Evolutionary conservation across 2,797 vertebrate genomes (phyloP).

Genomic region (Alosa sapidissima): DNA sequence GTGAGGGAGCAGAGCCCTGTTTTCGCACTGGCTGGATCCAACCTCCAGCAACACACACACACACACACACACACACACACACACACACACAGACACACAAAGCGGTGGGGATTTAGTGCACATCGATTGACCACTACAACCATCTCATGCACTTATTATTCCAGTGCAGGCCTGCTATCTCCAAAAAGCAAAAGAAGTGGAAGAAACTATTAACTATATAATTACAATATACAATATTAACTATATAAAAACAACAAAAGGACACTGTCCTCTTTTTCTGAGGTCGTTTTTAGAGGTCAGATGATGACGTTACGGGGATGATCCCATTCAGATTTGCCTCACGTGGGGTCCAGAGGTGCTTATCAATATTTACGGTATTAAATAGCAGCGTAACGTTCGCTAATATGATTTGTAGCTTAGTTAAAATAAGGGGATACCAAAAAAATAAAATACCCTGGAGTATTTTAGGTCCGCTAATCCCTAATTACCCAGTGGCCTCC

Average conservation of each 20-base stretch:
- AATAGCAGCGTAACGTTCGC: neutral
- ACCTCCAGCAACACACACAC: neutral
- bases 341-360: neutral
- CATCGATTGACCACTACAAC: neutral
- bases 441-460: conserved; percentile 8
- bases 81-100: neutral
- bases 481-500: conserved; percentile 12
- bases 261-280: neutral
- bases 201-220: neutral
- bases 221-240: too few relatives aligned
- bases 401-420: conserved; percentile 8
- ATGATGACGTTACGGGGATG: neutral
- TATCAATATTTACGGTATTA: conserved; percentile 10
- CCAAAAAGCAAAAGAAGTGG: neutral
- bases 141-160: neutral
- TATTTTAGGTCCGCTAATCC: conserved; percentile 8
- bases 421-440: neutral
- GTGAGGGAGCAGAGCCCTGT: neutral
- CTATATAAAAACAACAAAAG: too few relatives aligned
- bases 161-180: neutral
- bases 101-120: neutral
- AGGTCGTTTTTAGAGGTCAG: neutral
- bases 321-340: neutral
- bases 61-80: neutral
- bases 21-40: neutral